A percentile compares a stretch with the other conserved stretches of the same genome.
Evolutionary conservation across 2,797 vertebrate species (phyloP).

Genomic region (Microctenopoma lineatum): DNA sequence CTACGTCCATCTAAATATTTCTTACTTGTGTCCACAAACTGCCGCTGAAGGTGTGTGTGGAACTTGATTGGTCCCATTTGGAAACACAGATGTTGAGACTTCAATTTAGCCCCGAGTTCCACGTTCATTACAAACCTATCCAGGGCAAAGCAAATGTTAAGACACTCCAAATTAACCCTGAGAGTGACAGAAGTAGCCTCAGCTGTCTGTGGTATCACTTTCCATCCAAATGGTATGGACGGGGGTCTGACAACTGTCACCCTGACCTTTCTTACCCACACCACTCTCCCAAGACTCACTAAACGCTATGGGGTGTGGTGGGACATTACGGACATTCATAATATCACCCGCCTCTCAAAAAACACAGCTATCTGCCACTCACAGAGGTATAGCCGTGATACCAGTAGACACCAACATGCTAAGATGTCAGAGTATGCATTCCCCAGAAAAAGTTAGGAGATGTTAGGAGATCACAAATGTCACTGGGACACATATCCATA

Average conservation of each 20-base stretch:
- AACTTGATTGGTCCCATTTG: slow-evolving; percentile 24
- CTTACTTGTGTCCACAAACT: background rate
- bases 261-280: slow-evolving; percentile 74
- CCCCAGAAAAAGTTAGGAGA: background rate
- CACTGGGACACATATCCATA: too few relatives aligned
- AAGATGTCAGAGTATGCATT: slow-evolving; percentile 34
- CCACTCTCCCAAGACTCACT: slow-evolving; percentile 65
- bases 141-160: slow-evolving; percentile 76
- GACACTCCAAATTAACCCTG: slow-evolving; percentile 78
- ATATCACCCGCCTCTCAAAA: slow-evolving; percentile 50
- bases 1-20: slow-evolving; percentile 7
- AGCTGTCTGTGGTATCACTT: slow-evolving; percentile 83
- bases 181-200: slow-evolving; percentile 77
- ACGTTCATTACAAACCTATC: slow-evolving; percentile 73
- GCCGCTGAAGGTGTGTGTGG: slow-evolving; percentile 6
- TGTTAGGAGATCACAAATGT: too few relatives aligned
- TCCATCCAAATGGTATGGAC: slow-evolving; percentile 79
- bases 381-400: background rate
- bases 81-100: slow-evolving; percentile 69
- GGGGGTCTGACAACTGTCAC: slow-evolving; percentile 79
- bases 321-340: slow-evolving; percentile 61
- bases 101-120: slow-evolving; percentile 61
- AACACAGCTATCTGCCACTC: slow-evolving; percentile 55
- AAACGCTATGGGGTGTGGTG: slow-evolving; percentile 48
- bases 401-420: slow-evolving; percentile 16